Evolutionary conservation across 2,888 invertebrate genomes (phyloP), one percentile per base, ranked within the genome.

Genomic region (Mythimna vitellina): DNA sequence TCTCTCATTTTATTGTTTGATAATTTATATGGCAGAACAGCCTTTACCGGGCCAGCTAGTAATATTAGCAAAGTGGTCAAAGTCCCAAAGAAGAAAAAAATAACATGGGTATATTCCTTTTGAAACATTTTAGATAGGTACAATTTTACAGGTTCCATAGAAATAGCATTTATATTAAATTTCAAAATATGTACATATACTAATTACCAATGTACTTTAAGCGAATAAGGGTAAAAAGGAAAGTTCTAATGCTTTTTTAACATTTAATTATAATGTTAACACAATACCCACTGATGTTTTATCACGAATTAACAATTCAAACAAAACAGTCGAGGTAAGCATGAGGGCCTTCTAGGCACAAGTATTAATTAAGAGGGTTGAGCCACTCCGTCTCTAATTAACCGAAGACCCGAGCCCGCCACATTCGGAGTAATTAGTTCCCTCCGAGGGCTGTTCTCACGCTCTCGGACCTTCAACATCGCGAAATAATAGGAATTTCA

Each of bases 331-430:
- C 85, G 90, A 91, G 93, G 92, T 93, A 92, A 92, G 91, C 92
- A 91, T 91, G 90, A 92, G 93, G 92, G 92, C 91, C 90, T 91
- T 90, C 91, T 92, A 92, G 93, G 93, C 92, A 92, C 92, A 94
- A 95, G 94, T 94, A 95, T 96, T 95, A 95, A 96, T 96, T 96
- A 96, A 94, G 95, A 94, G 96, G 95, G 94, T 95, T 93, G 93
- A 92, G 91, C 93, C 95, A 92, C 94, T 94, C 93, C 88, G 92
- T 91, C 93, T 95, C 95, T 95, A 96, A 96, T 96, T 96, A 96
- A 95, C 94, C 92, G 95, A 94, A 95, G 95, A 93, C 94, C 95
- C 94, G 91, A 90, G 92, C 95, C 94, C 92, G 92, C 95, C 94
- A 92, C 94, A 94, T 95, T 94, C 92, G 90, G 89, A 90, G 94